Conservation (phyloP, 2,888 invertebrate species). For the Hydraecia micacea region DNA sequence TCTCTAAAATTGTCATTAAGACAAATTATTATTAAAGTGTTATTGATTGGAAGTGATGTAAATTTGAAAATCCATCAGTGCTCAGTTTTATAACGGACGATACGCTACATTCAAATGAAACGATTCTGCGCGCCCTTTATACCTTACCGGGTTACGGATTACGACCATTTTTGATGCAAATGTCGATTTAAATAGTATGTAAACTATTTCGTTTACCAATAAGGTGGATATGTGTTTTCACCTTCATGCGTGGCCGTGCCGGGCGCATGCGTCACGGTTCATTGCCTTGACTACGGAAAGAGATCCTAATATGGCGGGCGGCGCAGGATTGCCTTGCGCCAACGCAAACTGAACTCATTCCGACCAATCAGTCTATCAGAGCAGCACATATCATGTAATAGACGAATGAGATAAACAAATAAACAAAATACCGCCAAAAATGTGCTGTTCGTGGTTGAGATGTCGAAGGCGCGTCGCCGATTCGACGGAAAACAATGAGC, state of each 20-base stretch:
- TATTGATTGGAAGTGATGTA: neutral
- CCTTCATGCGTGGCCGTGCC: constrained; percentile 64
- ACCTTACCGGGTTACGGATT: constrained; percentile 32
- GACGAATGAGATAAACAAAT: constrained; percentile 68
- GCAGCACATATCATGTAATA: constrained; percentile 75
- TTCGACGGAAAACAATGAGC: constrained; percentile 75
- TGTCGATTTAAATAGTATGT: constrained; percentile 54
- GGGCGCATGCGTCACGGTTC: constrained; percentile 86
- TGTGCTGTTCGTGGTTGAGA: constrained; percentile 88
- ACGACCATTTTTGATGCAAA: constrained; percentile 52
- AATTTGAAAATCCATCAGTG: neutral
- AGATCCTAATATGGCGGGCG: constrained; percentile 87
- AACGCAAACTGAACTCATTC: constrained; percentile 83
- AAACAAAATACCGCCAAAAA: constrained; percentile 72
- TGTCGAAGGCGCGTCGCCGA: constrained; percentile 85
- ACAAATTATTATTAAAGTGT: too few species aligned
- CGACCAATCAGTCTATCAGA: constrained; percentile 79
- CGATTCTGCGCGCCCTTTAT: constrained; percentile 20
- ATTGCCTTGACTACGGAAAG: constrained; percentile 89
- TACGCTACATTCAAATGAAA: constrained; percentile 9
- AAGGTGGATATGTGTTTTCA: constrained; percentile 67
- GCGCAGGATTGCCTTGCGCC: constrained; percentile 87
- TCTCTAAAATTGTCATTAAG: neutral
- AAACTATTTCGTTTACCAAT: constrained; percentile 60
- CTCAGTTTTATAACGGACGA: neutral